These are phyloP conservation scores for Rousettus madagascariensis DNA, from an alignment of 2,797 vertebrate genomes.

Conservation along the genomic window DNA sequence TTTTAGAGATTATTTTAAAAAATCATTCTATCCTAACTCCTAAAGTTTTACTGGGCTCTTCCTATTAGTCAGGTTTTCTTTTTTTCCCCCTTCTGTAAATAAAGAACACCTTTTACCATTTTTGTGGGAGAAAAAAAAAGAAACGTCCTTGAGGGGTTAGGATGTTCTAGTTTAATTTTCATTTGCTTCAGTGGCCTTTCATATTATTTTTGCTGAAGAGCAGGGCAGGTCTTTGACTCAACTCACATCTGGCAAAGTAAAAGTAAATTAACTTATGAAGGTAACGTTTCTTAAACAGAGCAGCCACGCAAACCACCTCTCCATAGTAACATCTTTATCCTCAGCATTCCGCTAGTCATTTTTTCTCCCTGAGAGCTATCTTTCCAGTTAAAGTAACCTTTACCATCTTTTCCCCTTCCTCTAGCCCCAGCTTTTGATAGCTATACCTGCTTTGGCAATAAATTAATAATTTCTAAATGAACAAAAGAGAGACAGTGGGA, in stretches of 20 bases:
- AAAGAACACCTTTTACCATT: neutral
- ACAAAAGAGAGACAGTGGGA: neutral
- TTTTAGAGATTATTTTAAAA: neutral
- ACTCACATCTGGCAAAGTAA: neutral
- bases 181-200: conserved; percentile 22
- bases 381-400: neutral
- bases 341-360: neutral
- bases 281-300: neutral
- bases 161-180: conserved; percentile 40
- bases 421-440: neutral
- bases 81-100: neutral
- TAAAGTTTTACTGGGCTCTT: conserved; percentile 25
- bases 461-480: conserved; percentile 44
- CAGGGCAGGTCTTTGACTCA: neutral
- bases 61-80: neutral
- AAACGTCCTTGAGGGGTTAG: neutral
- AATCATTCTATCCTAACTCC: neutral
- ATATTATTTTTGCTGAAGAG: conserved; percentile 40
- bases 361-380: neutral
- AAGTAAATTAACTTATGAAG: neutral
- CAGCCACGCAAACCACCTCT: neutral
- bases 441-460: neutral
- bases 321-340: neutral
- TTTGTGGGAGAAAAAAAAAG: neutral
- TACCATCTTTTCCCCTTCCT: neutral